Conservation (phyloP, 2,113 vertebrate species). For the Solea senegalensis region DNA sequence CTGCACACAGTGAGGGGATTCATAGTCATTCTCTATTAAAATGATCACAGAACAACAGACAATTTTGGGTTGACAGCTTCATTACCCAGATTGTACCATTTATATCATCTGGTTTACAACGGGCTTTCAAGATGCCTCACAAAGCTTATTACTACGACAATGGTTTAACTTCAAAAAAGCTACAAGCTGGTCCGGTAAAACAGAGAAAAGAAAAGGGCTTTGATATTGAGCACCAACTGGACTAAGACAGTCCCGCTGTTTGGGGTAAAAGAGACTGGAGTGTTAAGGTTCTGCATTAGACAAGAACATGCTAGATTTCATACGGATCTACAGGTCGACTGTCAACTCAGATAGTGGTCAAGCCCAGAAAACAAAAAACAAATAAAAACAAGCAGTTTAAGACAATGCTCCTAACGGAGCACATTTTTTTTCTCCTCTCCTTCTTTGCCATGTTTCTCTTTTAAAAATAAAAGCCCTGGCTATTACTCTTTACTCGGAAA, state of each 20-base stretch:
- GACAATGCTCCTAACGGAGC: constrained; percentile 22
- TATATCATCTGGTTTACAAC: constrained; percentile 31
- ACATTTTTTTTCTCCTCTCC: constrained; percentile 19
- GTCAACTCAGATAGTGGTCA: constrained; percentile 34
- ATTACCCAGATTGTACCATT: constrained; percentile 53
- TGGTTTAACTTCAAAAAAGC: constrained; percentile 65
- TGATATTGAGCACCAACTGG: constrained; percentile 60
- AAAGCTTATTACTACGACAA: constrained; percentile 75
- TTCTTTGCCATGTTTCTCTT: constrained; percentile 17
- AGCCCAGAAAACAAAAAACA: constrained; percentile 28
- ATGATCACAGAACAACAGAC: constrained; percentile 71
- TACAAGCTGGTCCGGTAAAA: constrained; percentile 73
- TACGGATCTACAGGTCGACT: constrained; percentile 26
- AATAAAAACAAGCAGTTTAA: constrained; percentile 22
- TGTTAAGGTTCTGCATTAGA: constrained; percentile 30
- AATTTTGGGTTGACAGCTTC: constrained; percentile 61
- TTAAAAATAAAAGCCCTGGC: constrained; percentile 46
- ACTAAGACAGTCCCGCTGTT: constrained; percentile 45
- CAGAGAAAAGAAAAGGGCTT: constrained; percentile 46
- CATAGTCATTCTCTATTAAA: constrained; percentile 63
- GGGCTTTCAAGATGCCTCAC: constrained; percentile 61
- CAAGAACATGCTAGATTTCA: constrained; percentile 25
- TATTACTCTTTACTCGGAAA: constrained; percentile 20
- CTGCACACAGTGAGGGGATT: constrained; percentile 75
- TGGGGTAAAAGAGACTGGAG: constrained; percentile 40